phyloP scores from a whole-genome alignment of 1,140 invertebrate species.

The Camponotus floridanus region DNA sequence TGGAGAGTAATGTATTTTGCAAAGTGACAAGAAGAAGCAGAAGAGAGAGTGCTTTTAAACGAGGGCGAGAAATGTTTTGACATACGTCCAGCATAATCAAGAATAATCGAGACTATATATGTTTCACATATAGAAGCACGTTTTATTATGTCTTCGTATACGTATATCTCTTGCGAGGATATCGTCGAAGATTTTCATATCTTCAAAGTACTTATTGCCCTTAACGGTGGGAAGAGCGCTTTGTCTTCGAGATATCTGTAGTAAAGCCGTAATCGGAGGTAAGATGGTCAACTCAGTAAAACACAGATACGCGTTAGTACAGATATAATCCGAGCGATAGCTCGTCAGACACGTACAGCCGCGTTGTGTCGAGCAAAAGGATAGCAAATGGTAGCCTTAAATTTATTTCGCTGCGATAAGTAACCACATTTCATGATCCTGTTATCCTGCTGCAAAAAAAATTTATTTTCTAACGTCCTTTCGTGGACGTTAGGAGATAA shows the following conservation, averaged over 20 bases:
- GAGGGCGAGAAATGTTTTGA: neutral
- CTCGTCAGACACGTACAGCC: neutral
- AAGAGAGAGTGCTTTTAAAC: neutral
- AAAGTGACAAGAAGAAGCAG: neutral
- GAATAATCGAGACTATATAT: slow-evolving; percentile 21
- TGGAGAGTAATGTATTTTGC: slow-evolving; percentile 46
- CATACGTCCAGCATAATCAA: slow-evolving; percentile 12
- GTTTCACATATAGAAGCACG: neutral
- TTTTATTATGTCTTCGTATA: neutral
- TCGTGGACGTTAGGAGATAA: neutral
- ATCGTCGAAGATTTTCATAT: neutral
- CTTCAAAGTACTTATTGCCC: neutral
- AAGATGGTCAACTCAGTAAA: slow-evolving; percentile 17
- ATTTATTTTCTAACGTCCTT: neutral
- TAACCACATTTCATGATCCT: slow-evolving; percentile 2
- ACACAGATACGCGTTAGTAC: neutral
- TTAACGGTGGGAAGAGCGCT: neutral
- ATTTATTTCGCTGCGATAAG: slow-evolving; percentile 14
- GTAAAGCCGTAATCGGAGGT: slow-evolving; percentile 34
- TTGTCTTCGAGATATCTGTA: neutral
- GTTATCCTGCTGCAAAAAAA: slow-evolving; percentile 4
- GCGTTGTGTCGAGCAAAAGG: neutral
- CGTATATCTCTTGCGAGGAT: neutral
- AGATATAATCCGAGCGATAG: slow-evolving; percentile 9
- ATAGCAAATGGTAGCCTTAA: slow-evolving; percentile 19